Base-by-base conservation (phyloP, 2,888 invertebrate genomes). In the Cheilosia scutellata region DNA sequence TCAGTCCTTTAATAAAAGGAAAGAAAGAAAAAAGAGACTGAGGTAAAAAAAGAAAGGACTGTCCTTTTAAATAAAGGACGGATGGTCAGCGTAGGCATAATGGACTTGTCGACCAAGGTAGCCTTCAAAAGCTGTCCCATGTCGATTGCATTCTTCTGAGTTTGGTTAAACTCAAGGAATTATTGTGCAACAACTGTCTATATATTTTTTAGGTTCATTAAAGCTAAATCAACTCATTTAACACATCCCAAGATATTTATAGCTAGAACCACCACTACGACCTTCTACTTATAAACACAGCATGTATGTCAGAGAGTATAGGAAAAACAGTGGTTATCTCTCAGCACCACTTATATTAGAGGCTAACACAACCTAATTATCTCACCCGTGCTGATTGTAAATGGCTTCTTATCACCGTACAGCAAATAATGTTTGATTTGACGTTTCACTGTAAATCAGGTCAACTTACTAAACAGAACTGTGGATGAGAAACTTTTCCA, bases 361-460 rank as follows among this genome's bases (percentile, higher is more conserved):
- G 44, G 51, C 42, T 72, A 79, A 71, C 53, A 77, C 44, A 77
- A 40, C 57, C 40, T 58, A 57, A 65, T 65, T 75, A 75, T 75
- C 65, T 65, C 57, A 65, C 20, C 44, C 63, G 53, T 60, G 49
- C 65, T 72, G 58, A 79, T 79, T 65, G 33, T 72, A 37, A 79
- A 72, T n/a, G n/a, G 7, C 6, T n/a, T 53, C 66, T 79, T 79
- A 79, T 72, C 79, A 16, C 13, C 58, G 9, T 49, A 40, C 40
- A 72, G 42, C 58, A 58, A 79, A 57, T 65, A 44, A 9, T 66
- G 58, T 42, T 72, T 51, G 37, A 74, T 60, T 79, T 79, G 66
- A 79, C 72, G 72, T 66, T 66, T 53, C 27, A 66, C 42, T 79
- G 44, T 66, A 74, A 74, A 74, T 66, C 65, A 66, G 79, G 79